phyloP scores from a whole-genome alignment of 2,797 vertebrate genomes.

The Orientallactaga sibirica region DNA sequence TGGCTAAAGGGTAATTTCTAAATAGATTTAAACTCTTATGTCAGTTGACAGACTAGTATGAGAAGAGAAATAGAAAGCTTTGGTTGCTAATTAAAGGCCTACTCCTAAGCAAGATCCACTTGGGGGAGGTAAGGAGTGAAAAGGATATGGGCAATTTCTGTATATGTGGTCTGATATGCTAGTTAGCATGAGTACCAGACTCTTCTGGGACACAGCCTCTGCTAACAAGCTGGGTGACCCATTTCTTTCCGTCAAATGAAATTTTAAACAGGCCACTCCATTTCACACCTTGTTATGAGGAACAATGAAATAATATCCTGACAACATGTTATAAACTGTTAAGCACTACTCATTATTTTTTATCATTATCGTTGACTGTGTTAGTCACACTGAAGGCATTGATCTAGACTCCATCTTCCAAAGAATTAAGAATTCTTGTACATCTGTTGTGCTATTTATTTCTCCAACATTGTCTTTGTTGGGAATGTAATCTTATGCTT shows the following conservation, averaged over 20 bases:
- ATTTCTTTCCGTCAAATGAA: conserved; percentile 43
- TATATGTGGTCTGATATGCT: not conserved
- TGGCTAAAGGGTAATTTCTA: conserved; percentile 32
- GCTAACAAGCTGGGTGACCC: not conserved
- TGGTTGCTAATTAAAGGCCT: conserved; percentile 50
- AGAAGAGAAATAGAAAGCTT: conserved; percentile 44
- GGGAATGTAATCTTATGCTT: not conserved
- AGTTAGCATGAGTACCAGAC: not conserved
- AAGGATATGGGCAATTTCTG: not conserved
- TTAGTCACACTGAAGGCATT: not conserved
- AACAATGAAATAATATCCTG: conserved; percentile 42
- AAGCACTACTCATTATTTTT: not conserved
- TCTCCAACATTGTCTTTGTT: not conserved
- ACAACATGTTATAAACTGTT: conserved; percentile 3
- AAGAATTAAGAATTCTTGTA: not conserved
- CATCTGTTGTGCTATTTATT: not conserved
- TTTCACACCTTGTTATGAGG: conserved; percentile 40
- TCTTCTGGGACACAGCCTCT: not conserved
- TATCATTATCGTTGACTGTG: not conserved
- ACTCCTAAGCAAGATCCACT: conserved; percentile 9
- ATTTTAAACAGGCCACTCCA: not conserved
- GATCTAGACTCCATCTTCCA: not conserved
- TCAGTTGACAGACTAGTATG: not conserved
- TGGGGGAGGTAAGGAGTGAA: not conserved
- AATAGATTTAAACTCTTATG: conserved; percentile 48